Percentiles rank a stretch among this genome's conserved stretches.
phyloP scores from a whole-genome alignment of 1,140 invertebrate genomes.

The Heliothis virescens region DNA sequence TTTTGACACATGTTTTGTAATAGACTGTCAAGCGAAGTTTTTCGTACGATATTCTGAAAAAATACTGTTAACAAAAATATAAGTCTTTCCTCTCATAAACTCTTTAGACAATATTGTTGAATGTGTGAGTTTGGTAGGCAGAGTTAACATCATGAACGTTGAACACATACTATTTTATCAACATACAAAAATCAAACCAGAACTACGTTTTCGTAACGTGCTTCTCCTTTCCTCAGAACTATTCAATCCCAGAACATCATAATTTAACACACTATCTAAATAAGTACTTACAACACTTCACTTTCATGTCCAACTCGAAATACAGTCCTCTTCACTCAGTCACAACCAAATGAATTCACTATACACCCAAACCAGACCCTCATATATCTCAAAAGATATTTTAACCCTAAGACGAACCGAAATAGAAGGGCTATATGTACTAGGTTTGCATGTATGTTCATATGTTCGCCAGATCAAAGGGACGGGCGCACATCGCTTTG shows the following conservation, averaged over 20 bases:
- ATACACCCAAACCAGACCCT: conserved; percentile 32
- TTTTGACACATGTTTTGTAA: too few relatives aligned
- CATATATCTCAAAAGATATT: conserved; percentile 51
- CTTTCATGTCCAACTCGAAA: background rate
- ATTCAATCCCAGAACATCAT: too few relatives aligned
- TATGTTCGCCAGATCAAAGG: conserved; percentile 57
- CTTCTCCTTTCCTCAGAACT: too few relatives aligned
- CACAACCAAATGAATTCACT: conserved; percentile 34
- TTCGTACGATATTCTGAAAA: too few relatives aligned
- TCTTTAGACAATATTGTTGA: too few relatives aligned
- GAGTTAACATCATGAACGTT: background rate
- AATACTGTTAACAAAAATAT: too few relatives aligned
- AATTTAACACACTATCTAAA: background rate
- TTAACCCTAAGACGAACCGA: conserved; percentile 59
- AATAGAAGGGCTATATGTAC: conserved; percentile 55
- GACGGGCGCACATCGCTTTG: conserved; percentile 55
- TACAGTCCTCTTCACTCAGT: background rate
- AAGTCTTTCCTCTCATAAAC: too few relatives aligned
- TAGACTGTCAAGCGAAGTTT: too few relatives aligned
- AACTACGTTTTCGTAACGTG: too few relatives aligned
- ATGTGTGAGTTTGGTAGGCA: too few relatives aligned
- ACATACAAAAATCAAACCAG: too few relatives aligned
- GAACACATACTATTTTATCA: background rate
- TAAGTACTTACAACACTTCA: background rate
- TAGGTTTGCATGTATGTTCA: conserved; percentile 2